phyloP scores from a whole-genome alignment of 1,140 invertebrate genomes.

The Temnothorax nylanderi region DNA sequence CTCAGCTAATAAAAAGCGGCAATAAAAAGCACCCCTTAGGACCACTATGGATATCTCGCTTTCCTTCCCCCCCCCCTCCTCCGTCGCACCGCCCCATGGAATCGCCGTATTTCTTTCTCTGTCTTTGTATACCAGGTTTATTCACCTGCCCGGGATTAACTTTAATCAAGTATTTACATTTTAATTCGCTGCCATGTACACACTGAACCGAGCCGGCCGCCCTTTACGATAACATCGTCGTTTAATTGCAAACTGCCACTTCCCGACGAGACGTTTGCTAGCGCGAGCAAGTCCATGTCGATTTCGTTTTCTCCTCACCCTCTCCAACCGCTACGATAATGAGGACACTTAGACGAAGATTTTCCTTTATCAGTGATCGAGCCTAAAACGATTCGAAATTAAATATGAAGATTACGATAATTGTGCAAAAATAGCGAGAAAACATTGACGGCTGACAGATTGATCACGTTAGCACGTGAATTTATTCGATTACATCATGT shows the following conservation, averaged over 20 bases:
- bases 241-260: constrained; percentile 81
- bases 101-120: constrained; percentile 66
- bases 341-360: constrained; percentile 12
- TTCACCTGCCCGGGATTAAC: constrained; percentile 78
- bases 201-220: constrained; percentile 67
- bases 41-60: constrained; percentile 73
- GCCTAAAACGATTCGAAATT: constrained; percentile 56
- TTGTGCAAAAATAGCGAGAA: not conserved
- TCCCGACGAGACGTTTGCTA: constrained; percentile 67
- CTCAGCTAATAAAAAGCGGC: constrained; percentile 85
- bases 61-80: constrained; percentile 34
- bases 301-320: constrained; percentile 12
- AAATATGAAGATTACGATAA: constrained; percentile 15
- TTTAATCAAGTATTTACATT: constrained; percentile 84
- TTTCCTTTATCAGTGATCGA: constrained; percentile 1
- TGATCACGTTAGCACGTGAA: constrained; percentile 11
- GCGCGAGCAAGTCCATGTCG: constrained; percentile 66
- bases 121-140: constrained; percentile 69
- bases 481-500: constrained; percentile 38
- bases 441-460: not conserved
- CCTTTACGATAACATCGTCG: constrained; percentile 75
- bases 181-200: constrained; percentile 81
- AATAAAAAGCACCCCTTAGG: constrained; percentile 86
- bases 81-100: not conserved
- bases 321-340: constrained; percentile 36